Percentiles rank a stretch among this genome's conserved stretches.
Evolutionary conservation across 2,888 invertebrate species (phyloP).

Genomic region (Cistogaster globosa): DNA sequence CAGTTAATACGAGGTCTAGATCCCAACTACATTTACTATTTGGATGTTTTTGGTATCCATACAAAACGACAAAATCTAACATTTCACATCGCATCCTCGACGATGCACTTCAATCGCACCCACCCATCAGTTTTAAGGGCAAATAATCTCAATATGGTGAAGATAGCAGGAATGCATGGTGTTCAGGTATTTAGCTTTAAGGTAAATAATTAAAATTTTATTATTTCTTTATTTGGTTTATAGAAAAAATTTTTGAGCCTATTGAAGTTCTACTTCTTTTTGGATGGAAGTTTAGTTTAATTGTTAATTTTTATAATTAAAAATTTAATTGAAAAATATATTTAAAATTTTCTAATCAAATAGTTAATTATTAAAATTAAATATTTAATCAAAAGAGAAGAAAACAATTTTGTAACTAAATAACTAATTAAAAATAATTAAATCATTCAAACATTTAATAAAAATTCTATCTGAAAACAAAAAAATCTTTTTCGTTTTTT

Average conservation of each 20-base stretch:
- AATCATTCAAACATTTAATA: no score
- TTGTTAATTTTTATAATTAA: no score
- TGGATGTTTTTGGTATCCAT: constrained; percentile 82
- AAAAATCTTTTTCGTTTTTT: no score
- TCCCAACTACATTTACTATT: constrained; percentile 80
- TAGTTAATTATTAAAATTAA: no score
- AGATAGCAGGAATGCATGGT: constrained; percentile 84
- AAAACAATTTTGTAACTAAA: not conserved
- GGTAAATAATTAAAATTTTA: constrained; percentile 78
- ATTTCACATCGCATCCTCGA: constrained; percentile 78
- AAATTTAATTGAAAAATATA: no score
- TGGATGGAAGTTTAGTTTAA: no score
- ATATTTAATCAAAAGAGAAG: not conserved
- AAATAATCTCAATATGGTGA: constrained; percentile 83
- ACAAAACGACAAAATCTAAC: constrained; percentile 81
- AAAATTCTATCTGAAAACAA: no score
- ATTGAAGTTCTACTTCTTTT: no score
- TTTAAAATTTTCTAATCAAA: no score
- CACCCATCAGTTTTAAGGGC: constrained; percentile 83
- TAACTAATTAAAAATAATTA: no score
- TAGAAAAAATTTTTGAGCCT: no score
- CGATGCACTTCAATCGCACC: constrained; percentile 81
- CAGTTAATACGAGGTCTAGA: constrained; percentile 79
- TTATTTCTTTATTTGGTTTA: constrained; percentile 5
- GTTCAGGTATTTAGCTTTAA: constrained; percentile 85